Evolutionary conservation across 2,797 vertebrate species (phyloP).

Genomic region (Cichlasoma orientale): DNA sequence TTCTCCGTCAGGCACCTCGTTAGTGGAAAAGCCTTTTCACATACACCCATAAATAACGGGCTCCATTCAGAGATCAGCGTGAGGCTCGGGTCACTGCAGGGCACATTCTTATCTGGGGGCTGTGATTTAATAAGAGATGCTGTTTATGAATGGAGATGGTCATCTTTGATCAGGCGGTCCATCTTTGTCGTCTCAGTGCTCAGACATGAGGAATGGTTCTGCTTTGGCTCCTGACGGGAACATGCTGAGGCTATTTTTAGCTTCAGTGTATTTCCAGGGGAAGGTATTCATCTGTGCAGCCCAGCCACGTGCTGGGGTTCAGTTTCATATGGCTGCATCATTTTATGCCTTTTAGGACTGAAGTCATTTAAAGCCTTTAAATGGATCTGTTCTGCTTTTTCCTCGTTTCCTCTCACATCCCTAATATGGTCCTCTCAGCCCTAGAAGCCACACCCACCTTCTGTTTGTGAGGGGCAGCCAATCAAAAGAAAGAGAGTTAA

Average conservation of each 20-base stretch:
- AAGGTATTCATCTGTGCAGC: neutral
- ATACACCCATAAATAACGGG: neutral
- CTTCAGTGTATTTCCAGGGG: constrained; percentile 2
- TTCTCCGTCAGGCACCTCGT: neutral
- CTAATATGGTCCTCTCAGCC: too few species aligned
- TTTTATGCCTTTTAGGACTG: neutral
- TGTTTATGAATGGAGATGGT: neutral
- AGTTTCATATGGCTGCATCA: neutral
- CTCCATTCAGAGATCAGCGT: neutral
- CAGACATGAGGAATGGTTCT: neutral
- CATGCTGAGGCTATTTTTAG: neutral
- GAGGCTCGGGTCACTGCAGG: neutral
- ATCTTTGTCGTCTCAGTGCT: neutral
- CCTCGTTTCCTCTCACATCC: neutral
- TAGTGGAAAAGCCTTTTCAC: neutral
- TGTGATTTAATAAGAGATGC: neutral
- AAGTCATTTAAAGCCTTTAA: neutral
- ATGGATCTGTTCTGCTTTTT: neutral
- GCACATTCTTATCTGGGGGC: neutral
- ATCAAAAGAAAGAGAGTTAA: neutral
- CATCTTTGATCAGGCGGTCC: neutral
- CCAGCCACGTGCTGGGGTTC: neutral
- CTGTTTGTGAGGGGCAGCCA: neutral
- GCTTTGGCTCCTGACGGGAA: neutral
- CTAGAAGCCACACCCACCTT: too few species aligned